phyloP scores from a whole-genome alignment of 2,797 vertebrate genomes.

The Aratinga solstitialis region DNA sequence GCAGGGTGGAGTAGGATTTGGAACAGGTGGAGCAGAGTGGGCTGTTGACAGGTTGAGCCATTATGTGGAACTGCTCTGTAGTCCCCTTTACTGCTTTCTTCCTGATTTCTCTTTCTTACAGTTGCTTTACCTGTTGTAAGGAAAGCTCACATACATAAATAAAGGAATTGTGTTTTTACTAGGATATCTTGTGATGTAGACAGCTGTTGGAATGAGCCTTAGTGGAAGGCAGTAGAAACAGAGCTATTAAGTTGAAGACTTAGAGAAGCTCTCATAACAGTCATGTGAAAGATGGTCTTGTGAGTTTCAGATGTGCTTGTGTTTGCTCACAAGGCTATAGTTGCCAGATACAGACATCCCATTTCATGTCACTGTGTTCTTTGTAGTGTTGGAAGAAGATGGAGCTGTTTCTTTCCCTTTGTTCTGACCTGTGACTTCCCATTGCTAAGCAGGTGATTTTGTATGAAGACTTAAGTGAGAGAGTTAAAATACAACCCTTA shows the following conservation, averaged over 20 bases:
- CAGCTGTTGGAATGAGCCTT: neutral
- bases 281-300: neutral
- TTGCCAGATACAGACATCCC: neutral
- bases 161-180: neutral
- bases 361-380: neutral
- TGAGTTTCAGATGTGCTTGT: neutral
- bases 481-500: neutral
- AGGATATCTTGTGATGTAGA: neutral
- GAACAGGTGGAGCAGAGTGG: neutral
- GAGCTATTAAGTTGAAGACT: neutral
- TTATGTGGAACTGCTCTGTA: neutral
- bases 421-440: neutral
- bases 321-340: neutral
- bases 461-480: neutral
- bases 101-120: neutral
- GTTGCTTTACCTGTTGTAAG: neutral
- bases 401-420: neutral
- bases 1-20: neutral
- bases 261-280: neutral
- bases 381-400: neutral
- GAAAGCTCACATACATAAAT: neutral
- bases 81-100: neutral
- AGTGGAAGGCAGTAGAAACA: neutral
- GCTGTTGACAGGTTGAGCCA: neutral
- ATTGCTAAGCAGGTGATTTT: neutral